Evolutionary conservation across 1,140 invertebrate species (phyloP), one percentile per base, ranked within the genome.

Genomic region (Euglossa dilemma): DNA sequence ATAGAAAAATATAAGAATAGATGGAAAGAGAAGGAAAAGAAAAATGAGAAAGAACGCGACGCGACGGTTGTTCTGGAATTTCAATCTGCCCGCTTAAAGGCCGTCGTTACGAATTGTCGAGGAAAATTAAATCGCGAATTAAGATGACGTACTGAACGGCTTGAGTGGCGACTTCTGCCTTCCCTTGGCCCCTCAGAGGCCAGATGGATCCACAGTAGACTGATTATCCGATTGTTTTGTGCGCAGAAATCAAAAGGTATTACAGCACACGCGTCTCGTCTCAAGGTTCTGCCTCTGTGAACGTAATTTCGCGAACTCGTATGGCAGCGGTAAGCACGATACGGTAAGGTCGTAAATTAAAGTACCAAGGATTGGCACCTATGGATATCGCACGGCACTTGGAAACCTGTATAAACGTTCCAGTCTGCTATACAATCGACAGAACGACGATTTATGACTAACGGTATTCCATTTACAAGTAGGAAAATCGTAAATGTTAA

Each of bases 191-290:
- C 8, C 16, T 16, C n/a, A 6, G 25, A 28, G 50, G 14, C 25
- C 25, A 14, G 45, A 28, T 16, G 12, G 20, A 69, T 43, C 47
- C 16, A 23, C 77, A 1, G n/a, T 36, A 6, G 20, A n/a, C 54
- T 5, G 23, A 77, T 77, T 70, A 79, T 50, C 66, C 52, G 36
- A 79, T 69, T 66, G 47, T 54, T 66, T 66, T 12, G n/a, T 28
- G 64, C 52, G 54, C 76, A 57, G 52, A 50, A 78, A 69, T 78
- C 64, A 28, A 14, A 57, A 78, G 18, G 0, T 57, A 28, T 76
- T 28, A 54, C 52, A 50, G 14, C 14, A 43, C 28, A 14, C 43
- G 12, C 20, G 70, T 56, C 64, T 66, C 3, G 20, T 2, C 11
- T 66, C 64, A n/a, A 66, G 20, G 6, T 23, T 66, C 1, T 7